Conservation (phyloP, 2,113 vertebrate species). For the Sakesphorus luctuosus region DNA sequence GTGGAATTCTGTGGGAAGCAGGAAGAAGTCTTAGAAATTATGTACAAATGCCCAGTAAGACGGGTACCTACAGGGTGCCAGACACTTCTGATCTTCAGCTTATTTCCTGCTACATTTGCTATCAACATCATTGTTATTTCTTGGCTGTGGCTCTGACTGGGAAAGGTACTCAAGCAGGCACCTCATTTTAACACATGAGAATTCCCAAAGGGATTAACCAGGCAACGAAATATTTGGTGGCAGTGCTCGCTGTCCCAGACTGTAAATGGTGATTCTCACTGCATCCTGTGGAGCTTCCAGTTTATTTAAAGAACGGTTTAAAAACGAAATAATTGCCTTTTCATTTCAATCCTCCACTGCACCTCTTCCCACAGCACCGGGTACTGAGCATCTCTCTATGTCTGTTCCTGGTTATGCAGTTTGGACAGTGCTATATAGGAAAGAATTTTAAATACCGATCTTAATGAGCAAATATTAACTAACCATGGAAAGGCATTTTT, state of each 20-base stretch:
- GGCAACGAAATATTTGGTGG: background rate
- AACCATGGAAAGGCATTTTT: background rate
- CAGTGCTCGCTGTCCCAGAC: background rate
- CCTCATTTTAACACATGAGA: slow-evolving; percentile 13
- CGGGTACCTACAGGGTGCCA: background rate
- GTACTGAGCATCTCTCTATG: background rate
- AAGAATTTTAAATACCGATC: background rate
- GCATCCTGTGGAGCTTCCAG: background rate
- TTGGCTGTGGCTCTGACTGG: background rate
- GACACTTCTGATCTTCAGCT: background rate
- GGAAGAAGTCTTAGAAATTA: background rate
- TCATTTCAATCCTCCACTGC: background rate
- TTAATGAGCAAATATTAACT: background rate
- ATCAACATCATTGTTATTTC: slow-evolving; percentile 10
- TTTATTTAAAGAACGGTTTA: background rate
- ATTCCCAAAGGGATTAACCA: slow-evolving; percentile 4
- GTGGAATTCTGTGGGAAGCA: background rate
- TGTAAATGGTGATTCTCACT: background rate
- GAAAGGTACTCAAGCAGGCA: slow-evolving; percentile 13
- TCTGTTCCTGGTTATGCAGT: background rate
- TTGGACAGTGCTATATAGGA: background rate
- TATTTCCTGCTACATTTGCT: background rate
- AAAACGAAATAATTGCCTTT: slow-evolving; percentile 33
- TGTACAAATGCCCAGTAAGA: background rate
- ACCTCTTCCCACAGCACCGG: background rate